Percentiles rank a stretch among this genome's conserved stretches.
Conservation (phyloP, 2,113 vertebrate genomes). For the Catagonus wagneri region DNA sequence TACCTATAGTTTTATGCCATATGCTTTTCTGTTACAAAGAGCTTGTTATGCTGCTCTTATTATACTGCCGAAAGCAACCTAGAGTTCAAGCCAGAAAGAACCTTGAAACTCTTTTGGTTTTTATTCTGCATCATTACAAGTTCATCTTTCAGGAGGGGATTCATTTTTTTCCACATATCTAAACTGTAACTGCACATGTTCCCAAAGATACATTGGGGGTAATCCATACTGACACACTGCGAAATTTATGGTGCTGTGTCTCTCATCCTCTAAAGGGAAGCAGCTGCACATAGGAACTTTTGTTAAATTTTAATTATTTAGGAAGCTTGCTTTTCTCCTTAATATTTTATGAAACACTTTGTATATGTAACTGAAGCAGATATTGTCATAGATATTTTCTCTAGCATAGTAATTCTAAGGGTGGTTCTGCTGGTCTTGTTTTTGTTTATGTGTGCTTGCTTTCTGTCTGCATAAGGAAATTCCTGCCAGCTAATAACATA, state of each 20-base stretch:
- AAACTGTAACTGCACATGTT: constrained; percentile 20
- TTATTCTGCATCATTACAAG: constrained; percentile 21
- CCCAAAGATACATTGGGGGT: constrained; percentile 10
- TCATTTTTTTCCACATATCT: neutral
- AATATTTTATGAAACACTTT: constrained; percentile 68
- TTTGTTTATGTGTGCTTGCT: constrained; percentile 42
- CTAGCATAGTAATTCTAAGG: constrained; percentile 28
- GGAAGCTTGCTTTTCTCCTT: constrained; percentile 71
- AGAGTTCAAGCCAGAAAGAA: neutral
- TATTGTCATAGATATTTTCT: constrained; percentile 67
- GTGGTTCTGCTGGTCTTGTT: neutral
- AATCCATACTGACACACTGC: constrained; percentile 20
- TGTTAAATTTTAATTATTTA: constrained; percentile 69
- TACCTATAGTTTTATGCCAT: neutral
- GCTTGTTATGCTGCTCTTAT: neutral
- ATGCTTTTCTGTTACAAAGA: constrained; percentile 62
- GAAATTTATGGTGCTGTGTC: neutral
- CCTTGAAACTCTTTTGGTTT: neutral
- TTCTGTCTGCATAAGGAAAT: constrained; percentile 52
- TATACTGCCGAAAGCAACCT: constrained; percentile 7
- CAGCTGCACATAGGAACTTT: constrained; percentile 38
- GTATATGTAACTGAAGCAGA: constrained; percentile 65
- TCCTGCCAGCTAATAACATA: neutral
- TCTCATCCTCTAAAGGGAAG: constrained; percentile 50
- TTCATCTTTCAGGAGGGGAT: neutral